These are phyloP conservation scores for Andrena marginata DNA, from an alignment of 2,888 invertebrate genomes.

Conservation along the genomic window DNA sequence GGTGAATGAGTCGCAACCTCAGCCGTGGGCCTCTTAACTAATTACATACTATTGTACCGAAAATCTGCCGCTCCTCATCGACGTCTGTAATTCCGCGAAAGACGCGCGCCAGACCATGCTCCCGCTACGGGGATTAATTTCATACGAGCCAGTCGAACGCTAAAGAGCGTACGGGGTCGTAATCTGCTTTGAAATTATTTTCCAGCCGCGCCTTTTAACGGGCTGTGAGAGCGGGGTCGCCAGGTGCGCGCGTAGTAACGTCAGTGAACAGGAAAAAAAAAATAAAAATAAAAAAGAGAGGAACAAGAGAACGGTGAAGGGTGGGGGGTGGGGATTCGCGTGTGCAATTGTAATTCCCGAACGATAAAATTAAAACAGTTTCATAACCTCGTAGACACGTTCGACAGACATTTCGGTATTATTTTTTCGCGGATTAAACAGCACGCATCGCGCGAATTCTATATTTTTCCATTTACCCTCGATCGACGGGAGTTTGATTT, in stretches of 20 bases:
- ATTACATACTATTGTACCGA: slow-evolving; percentile 82
- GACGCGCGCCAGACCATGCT: slow-evolving; percentile 52
- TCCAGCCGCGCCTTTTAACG: slow-evolving; percentile 52
- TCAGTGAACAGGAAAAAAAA: slow-evolving; percentile 2
- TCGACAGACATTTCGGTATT: neutral
- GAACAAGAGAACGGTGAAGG: neutral
- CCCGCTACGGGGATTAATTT: slow-evolving; percentile 65
- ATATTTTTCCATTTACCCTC: neutral
- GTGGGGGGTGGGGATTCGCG: neutral
- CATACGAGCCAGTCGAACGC: slow-evolving; percentile 53
- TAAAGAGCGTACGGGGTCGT: slow-evolving; percentile 51
- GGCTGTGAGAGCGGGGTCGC: slow-evolving; percentile 29
- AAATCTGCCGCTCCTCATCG: slow-evolving; percentile 74
- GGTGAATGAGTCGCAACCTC: slow-evolving; percentile 46
- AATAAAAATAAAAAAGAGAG: neutral
- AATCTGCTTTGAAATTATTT: slow-evolving; percentile 71
- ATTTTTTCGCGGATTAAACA: neutral
- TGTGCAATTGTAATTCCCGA: neutral
- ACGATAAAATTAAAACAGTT: slow-evolving; percentile 9
- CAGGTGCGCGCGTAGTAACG: slow-evolving; percentile 36
- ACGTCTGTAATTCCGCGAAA: slow-evolving; percentile 69
- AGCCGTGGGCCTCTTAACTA: slow-evolving; percentile 80
- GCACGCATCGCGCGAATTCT: slow-evolving; percentile 6
- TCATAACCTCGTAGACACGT: slow-evolving; percentile 11
- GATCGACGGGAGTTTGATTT: slow-evolving; percentile 15